These are phyloP conservation scores for Anguilla megastoma DNA, from an alignment of 2,797 vertebrate species.

Conservation along the genomic window DNA sequence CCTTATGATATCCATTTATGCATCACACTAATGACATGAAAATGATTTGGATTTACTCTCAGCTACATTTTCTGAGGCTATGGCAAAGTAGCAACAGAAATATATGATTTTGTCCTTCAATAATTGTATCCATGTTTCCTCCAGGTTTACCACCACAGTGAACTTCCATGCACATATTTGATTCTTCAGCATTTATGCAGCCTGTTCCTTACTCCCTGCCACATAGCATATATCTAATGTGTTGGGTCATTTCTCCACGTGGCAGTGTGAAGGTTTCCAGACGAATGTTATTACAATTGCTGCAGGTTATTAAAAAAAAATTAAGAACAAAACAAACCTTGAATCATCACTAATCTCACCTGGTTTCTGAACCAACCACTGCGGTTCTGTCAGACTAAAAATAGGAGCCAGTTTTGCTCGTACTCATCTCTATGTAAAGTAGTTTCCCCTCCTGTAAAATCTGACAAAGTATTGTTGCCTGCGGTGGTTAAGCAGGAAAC, in stretches of 20 bases:
- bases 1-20: background rate
- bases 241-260: background rate
- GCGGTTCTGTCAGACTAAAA: conserved; percentile 50
- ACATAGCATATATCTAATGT: conserved; percentile 16
- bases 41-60: background rate
- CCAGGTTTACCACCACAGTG: background rate
- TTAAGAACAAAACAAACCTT: conserved; percentile 37
- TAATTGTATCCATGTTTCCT: background rate
- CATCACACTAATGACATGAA: background rate
- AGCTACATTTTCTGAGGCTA: background rate
- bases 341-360: conserved; percentile 44
- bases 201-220: background rate
- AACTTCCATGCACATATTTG: background rate
- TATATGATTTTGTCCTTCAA: background rate
- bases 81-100: background rate
- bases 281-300: conserved; percentile 51
- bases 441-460: conserved; percentile 28
- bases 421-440: conserved; percentile 32
- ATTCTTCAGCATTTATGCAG: background rate
- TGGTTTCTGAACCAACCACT: conserved; percentile 45
- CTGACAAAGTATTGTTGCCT: conserved; percentile 38
- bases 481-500: conserved; percentile 38
- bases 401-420: conserved; percentile 47
- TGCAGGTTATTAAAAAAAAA: conserved; percentile 42
- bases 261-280: conserved; percentile 40